A percentile compares a stretch with the other conserved stretches of the same genome.
These are phyloP conservation scores for Lampris megalopsis DNA, from an alignment of 2,113 vertebrate species.

Conservation along the genomic window DNA sequence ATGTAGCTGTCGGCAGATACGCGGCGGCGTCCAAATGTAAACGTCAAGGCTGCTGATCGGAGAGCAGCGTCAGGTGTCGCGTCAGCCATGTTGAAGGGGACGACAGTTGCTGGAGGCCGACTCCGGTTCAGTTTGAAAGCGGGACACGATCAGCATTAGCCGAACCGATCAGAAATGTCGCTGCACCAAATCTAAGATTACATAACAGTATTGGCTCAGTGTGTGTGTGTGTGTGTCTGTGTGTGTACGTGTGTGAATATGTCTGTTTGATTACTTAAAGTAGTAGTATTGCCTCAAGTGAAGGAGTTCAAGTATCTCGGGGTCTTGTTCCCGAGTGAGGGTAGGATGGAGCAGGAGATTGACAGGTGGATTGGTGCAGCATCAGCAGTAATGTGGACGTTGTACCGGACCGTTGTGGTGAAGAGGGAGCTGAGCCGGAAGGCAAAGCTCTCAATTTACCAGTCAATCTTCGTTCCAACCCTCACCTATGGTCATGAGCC, in stretches of 20 bases:
- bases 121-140: constrained; percentile 36
- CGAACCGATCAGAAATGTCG: constrained; percentile 29
- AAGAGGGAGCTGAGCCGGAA: too few relatives aligned
- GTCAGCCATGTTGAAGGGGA: constrained; percentile 34
- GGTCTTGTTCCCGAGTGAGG: too few relatives aligned
- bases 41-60: constrained; percentile 45
- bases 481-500: too few relatives aligned
- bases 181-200: constrained; percentile 31
- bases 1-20: constrained; percentile 42
- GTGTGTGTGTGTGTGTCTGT: constrained; percentile 53
- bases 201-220: constrained; percentile 28
- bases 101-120: constrained; percentile 33
- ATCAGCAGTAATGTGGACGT: too few relatives aligned
- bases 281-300: too few relatives aligned
- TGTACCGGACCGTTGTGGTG: too few relatives aligned
- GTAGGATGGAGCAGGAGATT: too few relatives aligned
- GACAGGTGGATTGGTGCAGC: too few relatives aligned
- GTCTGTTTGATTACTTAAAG: constrained; percentile 14
- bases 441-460: too few relatives aligned
- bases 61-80: constrained; percentile 50
- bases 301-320: too few relatives aligned
- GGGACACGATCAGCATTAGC: constrained; percentile 18
- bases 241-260: constrained; percentile 31
- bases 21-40: constrained; percentile 37
- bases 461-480: too few relatives aligned